phyloP scores from a whole-genome alignment of 2,113 vertebrate genomes.

The Carettochelys insculpta region DNA sequence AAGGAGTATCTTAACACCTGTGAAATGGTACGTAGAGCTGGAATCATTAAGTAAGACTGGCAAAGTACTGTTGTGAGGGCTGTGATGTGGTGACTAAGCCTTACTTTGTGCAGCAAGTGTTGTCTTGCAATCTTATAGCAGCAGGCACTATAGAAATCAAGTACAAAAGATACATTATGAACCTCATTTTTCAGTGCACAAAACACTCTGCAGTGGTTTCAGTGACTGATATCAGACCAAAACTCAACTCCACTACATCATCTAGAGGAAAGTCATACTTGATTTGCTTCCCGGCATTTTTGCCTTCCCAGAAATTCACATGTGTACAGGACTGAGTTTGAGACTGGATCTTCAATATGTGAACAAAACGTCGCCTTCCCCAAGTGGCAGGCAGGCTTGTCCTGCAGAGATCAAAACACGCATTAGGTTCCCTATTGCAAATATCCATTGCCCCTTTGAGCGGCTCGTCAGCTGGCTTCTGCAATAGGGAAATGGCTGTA shows the following conservation, averaged over 20 bases:
- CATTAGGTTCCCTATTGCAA: background rate
- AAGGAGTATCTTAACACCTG: background rate
- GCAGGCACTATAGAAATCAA: conserved; percentile 28
- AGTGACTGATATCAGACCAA: background rate
- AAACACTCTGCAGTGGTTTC: rapidly evolving
- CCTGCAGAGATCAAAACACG: background rate
- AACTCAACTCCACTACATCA: background rate
- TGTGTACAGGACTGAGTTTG: background rate
- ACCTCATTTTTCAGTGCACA: background rate
- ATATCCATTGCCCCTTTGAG: background rate
- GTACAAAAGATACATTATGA: conserved; percentile 23
- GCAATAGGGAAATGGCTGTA: rapidly evolving
- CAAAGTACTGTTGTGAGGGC: conserved; percentile 37
- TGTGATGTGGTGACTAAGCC: conserved; percentile 47
- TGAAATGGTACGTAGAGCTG: background rate
- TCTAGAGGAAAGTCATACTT: background rate
- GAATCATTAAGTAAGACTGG: conserved; percentile 15
- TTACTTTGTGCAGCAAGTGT: conserved; percentile 53
- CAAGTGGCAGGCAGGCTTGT: background rate
- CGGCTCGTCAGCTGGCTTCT: background rate
- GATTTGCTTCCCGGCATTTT: background rate
- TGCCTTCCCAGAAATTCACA: background rate
- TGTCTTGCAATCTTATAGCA: conserved; percentile 17
- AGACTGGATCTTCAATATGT: background rate
- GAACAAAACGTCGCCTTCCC: background rate